Evolutionary conservation across 2,797 vertebrate genomes (phyloP), one percentile per base, ranked within the genome.

Genomic region (Pampus argenteus): DNA sequence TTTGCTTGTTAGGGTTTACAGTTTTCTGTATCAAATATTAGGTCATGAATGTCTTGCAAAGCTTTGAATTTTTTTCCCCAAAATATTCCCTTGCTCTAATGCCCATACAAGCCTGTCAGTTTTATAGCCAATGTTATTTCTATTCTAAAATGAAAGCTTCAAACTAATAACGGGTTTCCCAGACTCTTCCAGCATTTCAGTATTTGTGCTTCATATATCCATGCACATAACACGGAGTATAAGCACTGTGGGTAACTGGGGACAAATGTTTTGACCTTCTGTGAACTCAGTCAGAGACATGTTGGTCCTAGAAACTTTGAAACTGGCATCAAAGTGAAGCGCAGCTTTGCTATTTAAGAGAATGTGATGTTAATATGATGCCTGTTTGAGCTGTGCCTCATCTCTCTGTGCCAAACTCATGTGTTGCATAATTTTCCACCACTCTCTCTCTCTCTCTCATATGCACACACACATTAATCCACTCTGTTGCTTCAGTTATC

Each of bases 321-420:
- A 79, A 67, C 42, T 38, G 22, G 13, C 25, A 66, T 79, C 60
- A 77, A 78, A 86, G 60, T 36, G 51, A 67, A 48, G 28, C 50
- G 28, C 1, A 15, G 42, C 58, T 69, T 66, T 77, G 22, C 75
- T 69, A 69, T 72, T 67, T 26, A 47, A 79, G 42, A 76, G 28
- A 75, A 65, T 57, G 40, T 40, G 20, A 40, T 38, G 38, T 38
- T 67, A 78, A 58, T 72, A 36, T n/a, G 36, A 74, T 1, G 8
- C 11, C 2, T 23, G 58, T 62, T 76, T 78, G 67, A 83, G 79
- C 70, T 60, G 13, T 29, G 49, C 50, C 57, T 72, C 17, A n/a
- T 48, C 38, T 56, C 57, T 78, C 40, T 3, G 4, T 36, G 70
- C 56, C 52, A 78, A 47, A 74, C 11, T 48, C 4, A 31, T 47